Evolutionary conservation across 2,797 vertebrate genomes (phyloP).

Genomic region (Pachyuromys duprasi): DNA sequence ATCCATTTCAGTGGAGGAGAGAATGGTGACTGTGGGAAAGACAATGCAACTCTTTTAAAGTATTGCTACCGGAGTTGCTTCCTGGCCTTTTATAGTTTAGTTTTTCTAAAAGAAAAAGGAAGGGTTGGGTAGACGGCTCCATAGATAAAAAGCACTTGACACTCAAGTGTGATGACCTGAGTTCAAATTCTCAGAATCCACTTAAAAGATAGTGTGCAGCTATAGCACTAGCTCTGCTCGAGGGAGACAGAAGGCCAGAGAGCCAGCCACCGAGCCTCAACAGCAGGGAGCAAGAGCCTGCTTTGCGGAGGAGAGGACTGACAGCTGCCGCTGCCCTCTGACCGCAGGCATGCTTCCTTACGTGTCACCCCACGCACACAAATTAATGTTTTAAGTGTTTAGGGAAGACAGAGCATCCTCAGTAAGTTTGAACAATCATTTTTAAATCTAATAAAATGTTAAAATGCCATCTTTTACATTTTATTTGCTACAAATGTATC

Average conservation of each 20-base stretch:
- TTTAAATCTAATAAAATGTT: constrained; percentile 14
- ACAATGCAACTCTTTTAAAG: not conserved
- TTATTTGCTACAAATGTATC: constrained; percentile 32
- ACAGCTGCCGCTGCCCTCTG: not conserved
- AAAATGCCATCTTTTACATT: not conserved
- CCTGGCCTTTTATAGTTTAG: not conserved
- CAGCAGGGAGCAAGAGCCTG: not conserved
- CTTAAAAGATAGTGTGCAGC: not conserved
- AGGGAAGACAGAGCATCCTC: not conserved
- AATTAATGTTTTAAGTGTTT: not conserved
- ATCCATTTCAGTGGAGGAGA: constrained; percentile 26
- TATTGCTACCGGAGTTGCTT: not conserved
- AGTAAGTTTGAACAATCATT: not conserved
- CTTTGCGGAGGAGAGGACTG: not conserved
- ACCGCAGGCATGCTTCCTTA: not conserved
- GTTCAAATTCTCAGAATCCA: not conserved
- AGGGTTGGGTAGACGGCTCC: too few species aligned
- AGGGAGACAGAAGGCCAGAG: too few species aligned
- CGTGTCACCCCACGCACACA: not conserved
- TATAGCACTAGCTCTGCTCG: not conserved
- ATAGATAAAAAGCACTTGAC: not conserved
- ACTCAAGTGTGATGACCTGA: not conserved
- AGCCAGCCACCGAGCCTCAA: too few species aligned
- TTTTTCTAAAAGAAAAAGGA: not conserved
- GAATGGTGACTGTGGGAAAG: constrained; percentile 4